These are phyloP conservation scores for Cacatua alba DNA, from an alignment of 2,113 vertebrate genomes.

Conservation along the genomic window DNA sequence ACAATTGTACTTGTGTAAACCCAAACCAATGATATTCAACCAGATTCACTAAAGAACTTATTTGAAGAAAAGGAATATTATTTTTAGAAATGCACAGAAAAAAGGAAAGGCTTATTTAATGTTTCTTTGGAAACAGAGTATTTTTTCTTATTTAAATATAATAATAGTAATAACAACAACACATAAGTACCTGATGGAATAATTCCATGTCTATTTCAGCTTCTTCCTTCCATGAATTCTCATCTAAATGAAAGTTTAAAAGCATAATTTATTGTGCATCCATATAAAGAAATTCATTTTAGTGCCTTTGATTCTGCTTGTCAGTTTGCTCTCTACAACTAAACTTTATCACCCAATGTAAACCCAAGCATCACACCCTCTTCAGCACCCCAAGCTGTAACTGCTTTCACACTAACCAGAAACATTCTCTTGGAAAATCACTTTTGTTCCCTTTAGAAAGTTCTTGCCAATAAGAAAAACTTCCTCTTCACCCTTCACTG, in stretches of 20 bases:
- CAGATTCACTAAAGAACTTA: not conserved
- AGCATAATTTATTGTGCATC: not conserved
- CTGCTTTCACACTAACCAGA: conserved; percentile 80
- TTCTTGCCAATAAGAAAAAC: conserved; percentile 99
- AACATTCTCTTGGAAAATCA: conserved; percentile 95
- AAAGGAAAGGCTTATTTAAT: not conserved
- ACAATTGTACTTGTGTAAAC: not conserved
- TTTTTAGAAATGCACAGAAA: not conserved
- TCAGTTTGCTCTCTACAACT: not conserved
- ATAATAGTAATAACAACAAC: not conserved
- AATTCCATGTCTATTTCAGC: conserved; percentile 99
- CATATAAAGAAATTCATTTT: not conserved
- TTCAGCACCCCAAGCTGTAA: not conserved
- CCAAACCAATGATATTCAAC: not conserved
- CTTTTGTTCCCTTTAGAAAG: conserved; percentile 98
- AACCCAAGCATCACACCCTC: not conserved
- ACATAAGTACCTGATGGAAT: conserved; percentile 92
- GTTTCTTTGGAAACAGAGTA: not conserved
- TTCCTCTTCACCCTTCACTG: conserved; percentile 92
- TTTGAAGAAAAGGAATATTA: not conserved
- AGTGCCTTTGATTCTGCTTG: not conserved
- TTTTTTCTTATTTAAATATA: not conserved
- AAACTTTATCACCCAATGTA: not conserved
- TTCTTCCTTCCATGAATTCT: conserved; percentile 95
- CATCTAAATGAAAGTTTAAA: conserved; percentile 82